Conservation (phyloP, 2,888 invertebrate genomes). For the Anorthoa munda region DNA sequence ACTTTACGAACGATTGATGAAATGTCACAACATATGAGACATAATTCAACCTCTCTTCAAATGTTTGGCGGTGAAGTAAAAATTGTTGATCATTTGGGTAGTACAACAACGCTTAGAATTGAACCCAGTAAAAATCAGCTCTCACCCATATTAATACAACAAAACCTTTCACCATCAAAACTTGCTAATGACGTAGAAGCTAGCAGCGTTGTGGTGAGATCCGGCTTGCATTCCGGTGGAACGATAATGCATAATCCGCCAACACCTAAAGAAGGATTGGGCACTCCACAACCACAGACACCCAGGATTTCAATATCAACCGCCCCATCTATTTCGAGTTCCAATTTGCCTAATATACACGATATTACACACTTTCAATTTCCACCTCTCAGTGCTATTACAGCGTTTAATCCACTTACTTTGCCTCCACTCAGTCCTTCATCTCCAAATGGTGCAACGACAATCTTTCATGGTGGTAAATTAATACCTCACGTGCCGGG, state of each 20-base stretch:
- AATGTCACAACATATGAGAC: constrained; percentile 90
- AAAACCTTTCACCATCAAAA: constrained; percentile 87
- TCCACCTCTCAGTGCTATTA: constrained; percentile 93
- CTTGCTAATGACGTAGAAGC: constrained; percentile 88
- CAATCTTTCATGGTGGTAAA: constrained; percentile 93
- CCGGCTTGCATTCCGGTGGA: constrained; percentile 95
- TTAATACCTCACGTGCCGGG: constrained; percentile 96
- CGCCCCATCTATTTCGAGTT: constrained; percentile 89
- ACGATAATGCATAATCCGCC: constrained; percentile 93
- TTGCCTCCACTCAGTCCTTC: constrained; percentile 90
- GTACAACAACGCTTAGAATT: constrained; percentile 93
- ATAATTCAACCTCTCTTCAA: constrained; percentile 90
- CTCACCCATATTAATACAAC: constrained; percentile 90
- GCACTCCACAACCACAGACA: constrained; percentile 86
- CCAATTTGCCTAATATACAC: constrained; percentile 90
- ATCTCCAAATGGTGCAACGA: constrained; percentile 91
- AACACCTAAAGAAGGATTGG: constrained; percentile 86
- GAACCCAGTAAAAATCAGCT: constrained; percentile 92
- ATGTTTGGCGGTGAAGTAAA: constrained; percentile 95
- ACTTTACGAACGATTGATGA: constrained; percentile 91
- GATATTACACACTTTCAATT: constrained; percentile 91
- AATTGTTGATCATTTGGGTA: constrained; percentile 93
- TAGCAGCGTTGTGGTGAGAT: constrained; percentile 94
- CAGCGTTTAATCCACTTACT: constrained; percentile 93
- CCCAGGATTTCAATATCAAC: constrained; percentile 91